phyloP scores from a whole-genome alignment of 2,888 invertebrate genomes.

The Dioctria linearis region DNA sequence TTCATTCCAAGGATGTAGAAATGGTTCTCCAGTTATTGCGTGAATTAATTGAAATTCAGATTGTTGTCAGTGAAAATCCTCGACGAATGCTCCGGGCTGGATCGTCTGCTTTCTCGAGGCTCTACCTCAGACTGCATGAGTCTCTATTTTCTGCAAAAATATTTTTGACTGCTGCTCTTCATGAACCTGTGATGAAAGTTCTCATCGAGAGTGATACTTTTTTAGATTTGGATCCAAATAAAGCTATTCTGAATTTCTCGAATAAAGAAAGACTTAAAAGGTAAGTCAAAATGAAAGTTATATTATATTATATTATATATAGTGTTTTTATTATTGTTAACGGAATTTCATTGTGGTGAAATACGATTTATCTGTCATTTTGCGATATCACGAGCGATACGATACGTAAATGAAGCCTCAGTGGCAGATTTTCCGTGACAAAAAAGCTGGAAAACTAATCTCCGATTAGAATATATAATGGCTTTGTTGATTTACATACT shows the following conservation, averaged over 20 bases:
- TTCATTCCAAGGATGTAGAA: slow-evolving; percentile 83
- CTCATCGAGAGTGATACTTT: slow-evolving; percentile 93
- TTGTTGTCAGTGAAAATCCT: slow-evolving; percentile 80
- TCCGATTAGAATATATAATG: no score
- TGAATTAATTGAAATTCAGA: slow-evolving; percentile 81
- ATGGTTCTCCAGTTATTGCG: slow-evolving; percentile 77
- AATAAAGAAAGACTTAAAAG: slow-evolving; percentile 74
- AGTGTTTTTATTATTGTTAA: no score
- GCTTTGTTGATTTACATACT: no score
- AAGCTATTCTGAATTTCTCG: slow-evolving; percentile 73
- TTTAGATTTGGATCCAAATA: slow-evolving; percentile 92
- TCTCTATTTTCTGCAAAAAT: slow-evolving; percentile 91
- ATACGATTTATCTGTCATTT: no score
- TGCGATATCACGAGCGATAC: no score
- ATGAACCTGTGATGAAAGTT: slow-evolving; percentile 91
- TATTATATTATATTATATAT: no score
- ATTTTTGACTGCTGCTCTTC: slow-evolving; percentile 92
- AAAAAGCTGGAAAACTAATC: no score
- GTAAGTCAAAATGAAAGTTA: slow-evolving; percentile 64
- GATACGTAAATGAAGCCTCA: no score
- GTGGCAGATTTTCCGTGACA: no score
- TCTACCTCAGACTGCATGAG: slow-evolving; percentile 92
- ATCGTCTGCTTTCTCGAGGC: slow-evolving; percentile 87
- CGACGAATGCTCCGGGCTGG: slow-evolving; percentile 85
- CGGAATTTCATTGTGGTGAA: no score